Conservation (phyloP, 2,113 vertebrate species). For the Brevimyrus niger region DNA sequence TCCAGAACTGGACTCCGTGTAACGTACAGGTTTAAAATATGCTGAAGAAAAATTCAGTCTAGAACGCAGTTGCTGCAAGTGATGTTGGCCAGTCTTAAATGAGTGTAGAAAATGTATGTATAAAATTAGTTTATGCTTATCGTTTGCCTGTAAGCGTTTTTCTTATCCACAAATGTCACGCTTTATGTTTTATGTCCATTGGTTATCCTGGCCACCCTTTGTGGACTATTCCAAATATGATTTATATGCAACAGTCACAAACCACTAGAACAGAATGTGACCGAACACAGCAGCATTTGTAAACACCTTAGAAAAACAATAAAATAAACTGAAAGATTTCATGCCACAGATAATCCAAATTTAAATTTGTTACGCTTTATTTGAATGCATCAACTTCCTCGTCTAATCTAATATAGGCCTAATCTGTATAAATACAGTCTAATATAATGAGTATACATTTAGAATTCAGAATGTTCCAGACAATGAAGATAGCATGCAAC, state of each 20-base stretch:
- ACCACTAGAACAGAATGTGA: background rate
- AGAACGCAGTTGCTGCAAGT: background rate
- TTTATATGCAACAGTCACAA: background rate
- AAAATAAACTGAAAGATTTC: background rate
- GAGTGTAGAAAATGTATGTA: background rate
- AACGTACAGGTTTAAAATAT: background rate
- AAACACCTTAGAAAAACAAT: background rate
- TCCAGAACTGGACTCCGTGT: background rate
- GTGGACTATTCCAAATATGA: background rate
- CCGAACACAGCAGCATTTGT: background rate
- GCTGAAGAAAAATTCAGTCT: slow-evolving; percentile 11
- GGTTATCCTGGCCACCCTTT: background rate
- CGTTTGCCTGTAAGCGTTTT: background rate
- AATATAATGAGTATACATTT: background rate
- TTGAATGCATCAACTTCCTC: background rate
- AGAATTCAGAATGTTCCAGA: background rate
- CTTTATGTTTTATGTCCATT: background rate
- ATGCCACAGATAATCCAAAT: background rate
- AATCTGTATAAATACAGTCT: background rate
- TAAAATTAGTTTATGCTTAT: background rate
- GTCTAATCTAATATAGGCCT: background rate
- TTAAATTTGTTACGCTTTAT: background rate
- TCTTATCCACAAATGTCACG: background rate
- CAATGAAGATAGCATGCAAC: background rate
- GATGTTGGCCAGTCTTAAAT: background rate